Percentiles rank a stretch among this genome's conserved stretches.
phyloP scores from a whole-genome alignment of 2,113 vertebrate species.

The Chlamydotis undulata region DNA sequence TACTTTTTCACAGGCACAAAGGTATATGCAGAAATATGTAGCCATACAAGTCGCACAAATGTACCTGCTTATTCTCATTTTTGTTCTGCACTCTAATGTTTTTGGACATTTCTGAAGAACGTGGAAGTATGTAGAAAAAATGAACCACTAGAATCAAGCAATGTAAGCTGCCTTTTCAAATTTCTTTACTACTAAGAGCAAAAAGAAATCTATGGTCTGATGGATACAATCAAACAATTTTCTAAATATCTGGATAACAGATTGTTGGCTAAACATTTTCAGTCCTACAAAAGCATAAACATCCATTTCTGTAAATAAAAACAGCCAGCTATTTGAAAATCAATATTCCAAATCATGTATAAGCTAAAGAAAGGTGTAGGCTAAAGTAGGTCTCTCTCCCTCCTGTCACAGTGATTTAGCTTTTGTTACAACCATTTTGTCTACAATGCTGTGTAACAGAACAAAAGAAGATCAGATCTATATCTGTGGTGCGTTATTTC shows the following conservation, averaged over 20 bases:
- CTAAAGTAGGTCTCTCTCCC: background rate
- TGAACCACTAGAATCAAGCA: background rate
- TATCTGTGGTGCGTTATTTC: background rate
- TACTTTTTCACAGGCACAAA: background rate
- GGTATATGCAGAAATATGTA: slow-evolving; percentile 9
- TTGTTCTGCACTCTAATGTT: background rate
- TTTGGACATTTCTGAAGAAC: background rate
- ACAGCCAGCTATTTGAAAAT: background rate
- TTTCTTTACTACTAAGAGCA: background rate
- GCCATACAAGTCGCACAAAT: background rate
- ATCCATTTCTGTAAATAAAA: background rate
- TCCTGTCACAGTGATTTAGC: background rate
- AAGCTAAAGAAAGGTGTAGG: background rate
- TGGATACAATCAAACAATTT: background rate
- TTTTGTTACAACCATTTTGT: background rate
- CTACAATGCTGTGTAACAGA: background rate
- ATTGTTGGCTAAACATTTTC: background rate
- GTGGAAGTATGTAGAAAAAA: background rate
- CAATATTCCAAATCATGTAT: rapidly evolving
- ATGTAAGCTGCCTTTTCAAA: background rate
- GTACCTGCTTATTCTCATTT: background rate
- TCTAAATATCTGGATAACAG: background rate
- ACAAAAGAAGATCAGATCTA: background rate
- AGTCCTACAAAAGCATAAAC: background rate
- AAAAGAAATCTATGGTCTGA: background rate